These are phyloP conservation scores for Pomatorhinus ruficollis DNA, from an alignment of 2,113 vertebrate genomes.

Conservation along the genomic window DNA sequence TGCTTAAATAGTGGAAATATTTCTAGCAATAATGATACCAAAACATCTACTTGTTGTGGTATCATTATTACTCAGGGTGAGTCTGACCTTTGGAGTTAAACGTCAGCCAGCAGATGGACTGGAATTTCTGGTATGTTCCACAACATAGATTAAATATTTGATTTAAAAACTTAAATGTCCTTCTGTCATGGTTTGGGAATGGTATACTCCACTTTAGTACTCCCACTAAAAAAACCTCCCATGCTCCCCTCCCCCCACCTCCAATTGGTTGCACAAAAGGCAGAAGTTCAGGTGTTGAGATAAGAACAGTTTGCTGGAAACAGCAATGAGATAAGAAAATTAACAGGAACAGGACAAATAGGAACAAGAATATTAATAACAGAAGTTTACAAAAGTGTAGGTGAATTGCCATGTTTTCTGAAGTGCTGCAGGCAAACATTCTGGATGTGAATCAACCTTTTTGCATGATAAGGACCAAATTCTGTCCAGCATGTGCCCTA, in stretches of 20 bases:
- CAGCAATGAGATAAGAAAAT: neutral
- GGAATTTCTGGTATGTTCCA: constrained; percentile 43
- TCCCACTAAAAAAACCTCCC: neutral
- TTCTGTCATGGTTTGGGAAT: neutral
- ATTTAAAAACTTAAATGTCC: neutral
- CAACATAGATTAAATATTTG: constrained; percentile 13
- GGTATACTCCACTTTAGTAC: neutral
- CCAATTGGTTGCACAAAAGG: neutral
- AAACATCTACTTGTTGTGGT: neutral
- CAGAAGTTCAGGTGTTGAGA: neutral
- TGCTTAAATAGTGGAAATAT: neutral
- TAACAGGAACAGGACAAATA: neutral
- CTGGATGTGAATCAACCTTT: neutral
- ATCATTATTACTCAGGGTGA: neutral
- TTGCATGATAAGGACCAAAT: neutral
- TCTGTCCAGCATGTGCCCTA: neutral
- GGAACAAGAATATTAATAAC: neutral
- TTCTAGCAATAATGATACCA: neutral
- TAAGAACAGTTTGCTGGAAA: neutral
- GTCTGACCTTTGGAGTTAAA: constrained; percentile 46
- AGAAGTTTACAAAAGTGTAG: neutral
- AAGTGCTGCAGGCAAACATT: neutral
- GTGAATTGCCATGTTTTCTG: neutral
- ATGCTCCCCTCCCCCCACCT: rapidly evolving
- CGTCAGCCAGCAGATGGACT: constrained; percentile 30